These are phyloP conservation scores for Laticauda laticaudata DNA, from an alignment of 2,113 vertebrate species.

Conservation along the genomic window DNA sequence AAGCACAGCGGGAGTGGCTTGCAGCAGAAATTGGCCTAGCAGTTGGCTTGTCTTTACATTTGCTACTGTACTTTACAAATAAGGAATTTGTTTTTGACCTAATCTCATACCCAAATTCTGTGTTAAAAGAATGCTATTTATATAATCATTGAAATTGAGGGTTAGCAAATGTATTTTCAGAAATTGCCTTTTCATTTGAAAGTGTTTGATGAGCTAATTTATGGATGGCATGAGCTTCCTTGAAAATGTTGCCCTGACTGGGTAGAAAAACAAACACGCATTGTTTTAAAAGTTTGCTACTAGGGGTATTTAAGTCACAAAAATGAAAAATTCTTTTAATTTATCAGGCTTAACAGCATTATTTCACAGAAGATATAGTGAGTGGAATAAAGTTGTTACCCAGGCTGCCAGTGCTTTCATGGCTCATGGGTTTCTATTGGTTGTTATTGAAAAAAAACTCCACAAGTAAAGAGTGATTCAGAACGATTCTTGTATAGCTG, in stretches of 20 bases:
- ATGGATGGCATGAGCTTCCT: neutral
- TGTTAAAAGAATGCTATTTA: neutral
- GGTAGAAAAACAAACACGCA: neutral
- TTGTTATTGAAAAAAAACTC: neutral
- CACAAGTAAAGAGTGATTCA: neutral
- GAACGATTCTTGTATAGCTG: neutral
- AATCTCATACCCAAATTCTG: neutral
- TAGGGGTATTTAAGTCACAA: neutral
- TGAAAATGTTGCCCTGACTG: neutral
- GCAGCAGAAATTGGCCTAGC: constrained; percentile 5
- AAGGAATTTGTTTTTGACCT: neutral
- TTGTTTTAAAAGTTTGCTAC: neutral
- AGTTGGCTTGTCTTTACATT: neutral
- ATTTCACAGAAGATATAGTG: neutral
- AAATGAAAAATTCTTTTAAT: neutral
- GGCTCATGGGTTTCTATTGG: neutral
- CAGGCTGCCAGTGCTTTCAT: neutral
- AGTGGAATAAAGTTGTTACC: neutral
- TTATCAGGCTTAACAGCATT: neutral
- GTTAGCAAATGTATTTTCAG: constrained; percentile 21
- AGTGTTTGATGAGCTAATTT: neutral
- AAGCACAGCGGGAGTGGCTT: accelerated
- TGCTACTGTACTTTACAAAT: neutral
- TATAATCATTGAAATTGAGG: neutral
- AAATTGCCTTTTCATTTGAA: neutral